Evolutionary conservation across 2,113 vertebrate species (phyloP), one percentile per base, ranked within the genome.

Genomic region (Neodon shergylaensis): DNA sequence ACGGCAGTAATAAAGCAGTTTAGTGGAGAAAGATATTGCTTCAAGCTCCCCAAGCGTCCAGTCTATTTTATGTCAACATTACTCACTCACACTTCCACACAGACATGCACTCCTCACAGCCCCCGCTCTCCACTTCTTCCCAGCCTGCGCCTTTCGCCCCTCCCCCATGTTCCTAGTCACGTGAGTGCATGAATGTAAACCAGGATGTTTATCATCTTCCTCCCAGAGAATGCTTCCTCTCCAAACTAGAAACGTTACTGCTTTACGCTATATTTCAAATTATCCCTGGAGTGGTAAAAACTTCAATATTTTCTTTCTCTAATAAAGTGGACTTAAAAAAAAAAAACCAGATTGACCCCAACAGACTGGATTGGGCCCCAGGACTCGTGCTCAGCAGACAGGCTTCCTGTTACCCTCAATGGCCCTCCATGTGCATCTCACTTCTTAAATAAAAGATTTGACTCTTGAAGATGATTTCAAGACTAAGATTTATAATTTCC

Each of bases 1-100:
- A 98, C 98, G 98, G 98, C 98, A 98, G 98, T 98, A 99, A 99
- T 99, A 98, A 99, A 99, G 99, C 99, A 98, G 99, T 99, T 99
- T 99, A 99, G 98, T 98, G 98, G 98, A 98, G 98, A 99, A 99
- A 98, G 98, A 99, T 98, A 99, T 98, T 98, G 98, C 99, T 99
- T 99, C 91, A 98, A 98, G 98, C 94, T 98, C 97, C 97, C 92
- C 90, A 96, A 96, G 92, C 95, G 97, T 96, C 94, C 88, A 92
- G 96, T 68, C 93, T 97, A 92, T 97, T 97, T 96, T 90, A 97
- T 82, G 95, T 92, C 87, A 83, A n/a, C 92, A 28, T 88, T 85
- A 94, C 95, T 98, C 95, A 97, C 86, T 58, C 88, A 76, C 26
- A 0, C 44, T 81, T 3, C 0, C 22, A 36, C 26, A 94, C 21